Evolutionary conservation across 2,113 vertebrate genomes (phyloP), one percentile per base, ranked within the genome.

Genomic region (Calyptomena viridis): DNA sequence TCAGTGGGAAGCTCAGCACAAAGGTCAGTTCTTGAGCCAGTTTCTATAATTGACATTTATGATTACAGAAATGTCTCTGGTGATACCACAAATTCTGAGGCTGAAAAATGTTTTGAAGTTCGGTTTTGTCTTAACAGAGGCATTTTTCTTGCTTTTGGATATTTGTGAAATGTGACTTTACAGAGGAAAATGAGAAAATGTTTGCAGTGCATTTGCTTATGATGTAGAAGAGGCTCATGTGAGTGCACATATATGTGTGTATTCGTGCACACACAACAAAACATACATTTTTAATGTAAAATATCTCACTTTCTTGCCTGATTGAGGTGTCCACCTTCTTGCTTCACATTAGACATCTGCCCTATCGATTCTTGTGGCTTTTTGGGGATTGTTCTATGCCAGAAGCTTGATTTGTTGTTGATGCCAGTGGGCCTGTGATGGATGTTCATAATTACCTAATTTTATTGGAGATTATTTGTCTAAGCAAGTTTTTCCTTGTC

Each of bases 1-100:
- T 58, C 80, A 55, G 0, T 10, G 62, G 42, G 74, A 83, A 82
- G 84, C 82, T 93, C 71, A 15, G 47, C 80, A 84, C 91, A 95
- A 97, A 97, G 93, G 95, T 96, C 94, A 79, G 35, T 30, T 42
- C 91, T 76, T 66, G 21, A 80, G 67, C 78, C 15, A 16, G n/a
- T 77, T 87, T 63, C 76, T 10, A 1, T 94, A 87, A 91, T 80
- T 95, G 95, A 93, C 91, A 44, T 95, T 95, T 91, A 67, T 71
- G 78, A 80, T 94, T 85, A 76, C 74, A 66, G 93, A 87, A 73
- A 89, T 73, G 73, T 87, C 89, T 78, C 40, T 68, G 39, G 2
- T 5, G 59, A 20, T 30, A 10, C 25, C 56, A 56, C 28, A 67
- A 79, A 76, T 62, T 67, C 84, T 58, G 27, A 66, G 33, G 19